These are phyloP conservation scores for Bos taurus DNA, from an alignment of 2,113 vertebrate species.

Conservation along the genomic window DNA sequence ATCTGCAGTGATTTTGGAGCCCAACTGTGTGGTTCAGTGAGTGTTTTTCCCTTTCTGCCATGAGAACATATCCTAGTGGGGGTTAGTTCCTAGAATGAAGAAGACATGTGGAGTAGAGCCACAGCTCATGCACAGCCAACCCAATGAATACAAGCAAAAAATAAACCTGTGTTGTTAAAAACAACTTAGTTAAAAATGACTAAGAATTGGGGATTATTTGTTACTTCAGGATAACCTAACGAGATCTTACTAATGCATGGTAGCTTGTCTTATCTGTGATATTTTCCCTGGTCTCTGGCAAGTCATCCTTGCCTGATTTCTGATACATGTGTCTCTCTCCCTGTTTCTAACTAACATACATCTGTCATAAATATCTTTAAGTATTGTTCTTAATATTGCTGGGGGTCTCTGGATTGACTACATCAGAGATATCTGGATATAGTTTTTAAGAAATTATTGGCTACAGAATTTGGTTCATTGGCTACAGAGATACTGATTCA, in stretches of 20 bases:
- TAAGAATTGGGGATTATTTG: not conserved
- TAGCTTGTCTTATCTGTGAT: not conserved
- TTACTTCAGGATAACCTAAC: not conserved
- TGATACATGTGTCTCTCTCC: not conserved
- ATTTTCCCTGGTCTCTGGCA: not conserved
- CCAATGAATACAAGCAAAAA: not conserved
- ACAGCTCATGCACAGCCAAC: not conserved
- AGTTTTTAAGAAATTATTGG: not conserved
- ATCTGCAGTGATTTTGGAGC: not conserved
- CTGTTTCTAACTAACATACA: not conserved
- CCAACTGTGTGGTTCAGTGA: not conserved
- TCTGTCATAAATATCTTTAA: not conserved
- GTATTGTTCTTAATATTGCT: not conserved
- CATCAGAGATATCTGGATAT: not conserved
- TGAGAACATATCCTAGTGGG: not conserved
- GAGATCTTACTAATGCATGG: not conserved
- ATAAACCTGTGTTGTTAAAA: not conserved
- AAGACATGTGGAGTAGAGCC: accelerated
- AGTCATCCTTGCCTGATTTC: not conserved
- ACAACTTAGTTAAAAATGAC: not conserved
- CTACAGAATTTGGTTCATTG: not conserved
- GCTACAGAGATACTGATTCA: not conserved
- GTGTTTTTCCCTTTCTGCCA: not conserved
- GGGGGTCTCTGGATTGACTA: not conserved
- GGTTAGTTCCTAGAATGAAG: not conserved